Percentiles rank a stretch among this genome's conserved stretches.
Evolutionary conservation across 2,113 vertebrate species (phyloP).

Genomic region (Coptodon rendalli): DNA sequence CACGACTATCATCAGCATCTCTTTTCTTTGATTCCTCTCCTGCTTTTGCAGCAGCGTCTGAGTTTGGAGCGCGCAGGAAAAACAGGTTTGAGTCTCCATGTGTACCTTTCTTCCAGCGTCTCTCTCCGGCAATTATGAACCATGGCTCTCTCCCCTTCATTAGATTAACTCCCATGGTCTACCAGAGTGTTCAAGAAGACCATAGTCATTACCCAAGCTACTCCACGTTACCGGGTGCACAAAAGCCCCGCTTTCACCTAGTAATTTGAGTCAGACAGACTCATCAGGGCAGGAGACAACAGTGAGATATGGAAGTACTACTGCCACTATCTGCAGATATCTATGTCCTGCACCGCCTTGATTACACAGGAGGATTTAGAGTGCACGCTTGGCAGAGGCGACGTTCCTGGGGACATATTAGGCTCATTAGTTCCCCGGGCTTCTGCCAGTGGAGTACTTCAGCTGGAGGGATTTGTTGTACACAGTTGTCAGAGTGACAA

Average conservation of each 20-base stretch:
- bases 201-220: constrained; percentile 53
- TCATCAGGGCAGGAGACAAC: constrained; percentile 41
- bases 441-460: constrained; percentile 4
- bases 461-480: background rate
- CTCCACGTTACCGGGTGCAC: constrained; percentile 12
- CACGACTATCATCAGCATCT: background rate
- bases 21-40: background rate
- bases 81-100: constrained; percentile 14
- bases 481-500: constrained; percentile 5
- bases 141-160: constrained; percentile 42
- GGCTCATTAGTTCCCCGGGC: constrained; percentile 36
- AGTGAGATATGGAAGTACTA: constrained; percentile 12
- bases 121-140: constrained; percentile 35
- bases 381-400: constrained; percentile 44
- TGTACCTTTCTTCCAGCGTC: background rate
- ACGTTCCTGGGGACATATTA: constrained; percentile 33
- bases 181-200: constrained; percentile 48
- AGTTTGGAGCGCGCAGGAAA: background rate
- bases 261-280: constrained; percentile 52
- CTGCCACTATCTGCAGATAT: constrained; percentile 29
- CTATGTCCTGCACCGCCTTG: constrained; percentile 22
- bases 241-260: constrained; percentile 56
- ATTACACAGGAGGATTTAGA: constrained; percentile 54
- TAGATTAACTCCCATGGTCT: constrained; percentile 64
- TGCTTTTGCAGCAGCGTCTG: background rate